Percentiles rank a stretch among this genome's conserved stretches.
phyloP scores from a whole-genome alignment of 1,140 invertebrate genomes.

The Augochlora pura region DNA sequence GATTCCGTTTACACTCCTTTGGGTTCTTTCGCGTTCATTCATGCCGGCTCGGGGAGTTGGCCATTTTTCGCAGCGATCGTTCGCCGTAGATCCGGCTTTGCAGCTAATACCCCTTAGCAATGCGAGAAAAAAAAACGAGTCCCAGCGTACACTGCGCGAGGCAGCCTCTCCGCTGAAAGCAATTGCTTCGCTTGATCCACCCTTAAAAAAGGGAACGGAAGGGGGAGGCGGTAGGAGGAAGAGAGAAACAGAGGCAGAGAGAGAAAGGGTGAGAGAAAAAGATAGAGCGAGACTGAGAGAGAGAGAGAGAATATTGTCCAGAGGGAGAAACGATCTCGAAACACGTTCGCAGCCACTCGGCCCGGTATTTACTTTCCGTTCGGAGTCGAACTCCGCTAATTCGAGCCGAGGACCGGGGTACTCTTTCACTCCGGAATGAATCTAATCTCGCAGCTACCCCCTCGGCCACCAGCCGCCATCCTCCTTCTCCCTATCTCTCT shows the following conservation, averaged over 20 bases:
- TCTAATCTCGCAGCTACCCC: conserved; percentile 18
- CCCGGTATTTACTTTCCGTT: conserved; percentile 16
- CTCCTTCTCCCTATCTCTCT: no score
- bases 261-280: not conserved
- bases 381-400: conserved; percentile 24
- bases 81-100: no score
- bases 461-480: not conserved
- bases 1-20: no score
- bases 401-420: conserved; percentile 5
- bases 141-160: no score
- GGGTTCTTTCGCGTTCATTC: no score
- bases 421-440: conserved; percentile 25
- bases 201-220: not conserved
- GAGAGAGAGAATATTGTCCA: not conserved
- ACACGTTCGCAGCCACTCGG: conserved; percentile 4
- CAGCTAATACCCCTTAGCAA: not conserved
- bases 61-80: no score
- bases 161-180: not conserved
- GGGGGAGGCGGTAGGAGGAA: no score
- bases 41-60: no score
- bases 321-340: not conserved
- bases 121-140: not conserved
- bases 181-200: conserved; percentile 7
- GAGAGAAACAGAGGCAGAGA: not conserved
- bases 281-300: no score